Percentiles rank a stretch among this genome's conserved stretches.
Evolutionary conservation across 2,888 invertebrate genomes (phyloP).

Genomic region (Aricia artaxerxes): DNA sequence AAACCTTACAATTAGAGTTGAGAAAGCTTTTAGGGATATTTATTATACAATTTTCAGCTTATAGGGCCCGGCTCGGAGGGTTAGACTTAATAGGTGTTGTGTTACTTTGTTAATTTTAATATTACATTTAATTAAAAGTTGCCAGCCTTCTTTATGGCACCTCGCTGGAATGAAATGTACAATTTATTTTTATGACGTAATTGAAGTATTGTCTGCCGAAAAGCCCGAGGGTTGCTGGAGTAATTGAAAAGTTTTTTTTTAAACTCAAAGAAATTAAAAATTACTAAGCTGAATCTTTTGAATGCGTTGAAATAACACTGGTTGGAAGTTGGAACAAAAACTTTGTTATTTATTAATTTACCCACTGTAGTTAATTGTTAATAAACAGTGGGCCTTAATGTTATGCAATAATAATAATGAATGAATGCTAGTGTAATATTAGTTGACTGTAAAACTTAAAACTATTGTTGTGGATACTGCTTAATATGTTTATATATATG

Average conservation of each 20-base stretch:
- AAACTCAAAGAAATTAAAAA: constrained; percentile 6
- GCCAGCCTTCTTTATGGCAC: constrained; percentile 42
- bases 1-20: constrained; percentile 57
- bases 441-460: no score
- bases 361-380: neutral
- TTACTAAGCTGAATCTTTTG: neutral
- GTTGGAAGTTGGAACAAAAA: neutral
- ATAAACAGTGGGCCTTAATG: neutral
- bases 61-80: constrained; percentile 45
- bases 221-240: neutral
- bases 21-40: constrained; percentile 62
- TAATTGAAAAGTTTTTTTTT: constrained; percentile 4
- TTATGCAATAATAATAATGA: no score
- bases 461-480: no score
- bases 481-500: no score
- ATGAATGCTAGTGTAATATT: no score
- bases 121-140: constrained; percentile 67
- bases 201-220: constrained; percentile 26
- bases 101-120: constrained; percentile 67
- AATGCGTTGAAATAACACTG: neutral
- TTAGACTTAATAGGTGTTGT: constrained; percentile 47
- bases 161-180: constrained; percentile 22
- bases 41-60: constrained; percentile 60
- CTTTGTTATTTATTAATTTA: neutral
- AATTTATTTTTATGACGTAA: constrained; percentile 27